phyloP scores from a whole-genome alignment of 2,888 invertebrate species.

The Agonopterix arenella region DNA sequence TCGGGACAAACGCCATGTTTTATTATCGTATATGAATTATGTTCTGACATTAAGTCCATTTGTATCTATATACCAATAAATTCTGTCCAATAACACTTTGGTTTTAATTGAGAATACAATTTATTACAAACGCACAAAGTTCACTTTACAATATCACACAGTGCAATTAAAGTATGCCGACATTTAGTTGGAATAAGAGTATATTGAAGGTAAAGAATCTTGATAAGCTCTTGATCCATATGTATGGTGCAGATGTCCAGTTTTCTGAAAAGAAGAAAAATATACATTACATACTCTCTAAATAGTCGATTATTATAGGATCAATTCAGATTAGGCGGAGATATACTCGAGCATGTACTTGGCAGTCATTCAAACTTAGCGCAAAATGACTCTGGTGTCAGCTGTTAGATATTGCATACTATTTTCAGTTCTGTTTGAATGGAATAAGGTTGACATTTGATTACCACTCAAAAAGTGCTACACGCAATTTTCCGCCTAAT shows the following conservation, averaged over 20 bases:
- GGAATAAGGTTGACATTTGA: no score
- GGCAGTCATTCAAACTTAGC: no score
- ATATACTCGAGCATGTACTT: no score
- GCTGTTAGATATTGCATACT: no score
- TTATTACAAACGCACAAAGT: not conserved
- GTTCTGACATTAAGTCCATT: slow-evolving; percentile 54
- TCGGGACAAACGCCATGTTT: slow-evolving; percentile 22
- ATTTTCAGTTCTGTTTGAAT: no score
- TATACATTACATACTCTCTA: not conserved
- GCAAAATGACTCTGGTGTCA: no score
- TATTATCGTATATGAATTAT: slow-evolving; percentile 32
- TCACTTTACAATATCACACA: not conserved
- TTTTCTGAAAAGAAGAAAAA: slow-evolving; percentile 35
- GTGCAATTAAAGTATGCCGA: not conserved
- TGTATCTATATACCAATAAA: slow-evolving; percentile 70
- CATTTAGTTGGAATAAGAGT: slow-evolving; percentile 18
- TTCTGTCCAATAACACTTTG: slow-evolving; percentile 57
- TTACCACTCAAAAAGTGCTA: no score
- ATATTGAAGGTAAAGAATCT: slow-evolving; percentile 38
- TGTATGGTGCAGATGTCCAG: slow-evolving; percentile 24
- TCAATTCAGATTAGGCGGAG: no score
- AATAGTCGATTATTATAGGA: no score
- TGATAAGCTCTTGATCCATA: slow-evolving; percentile 17
- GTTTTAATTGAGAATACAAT: not conserved
- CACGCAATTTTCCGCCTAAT: no score